Conservation (phyloP, 2,888 invertebrate species). For the Pheosia gnoma region DNA sequence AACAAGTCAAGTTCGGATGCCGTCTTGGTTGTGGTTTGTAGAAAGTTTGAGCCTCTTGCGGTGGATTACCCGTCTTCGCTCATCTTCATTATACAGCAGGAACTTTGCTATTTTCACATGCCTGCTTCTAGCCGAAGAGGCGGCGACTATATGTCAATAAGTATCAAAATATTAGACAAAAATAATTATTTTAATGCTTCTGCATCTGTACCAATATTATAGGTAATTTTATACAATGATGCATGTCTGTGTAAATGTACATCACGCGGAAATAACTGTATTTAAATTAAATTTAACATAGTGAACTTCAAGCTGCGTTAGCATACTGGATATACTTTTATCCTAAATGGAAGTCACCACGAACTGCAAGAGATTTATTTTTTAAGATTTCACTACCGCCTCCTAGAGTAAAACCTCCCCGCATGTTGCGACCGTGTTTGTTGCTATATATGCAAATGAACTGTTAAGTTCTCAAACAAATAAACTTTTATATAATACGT, state of each 20-base stretch:
- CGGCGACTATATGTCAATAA: background rate
- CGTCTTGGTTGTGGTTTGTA: constrained; percentile 57
- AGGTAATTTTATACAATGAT: no score
- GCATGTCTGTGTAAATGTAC: no score
- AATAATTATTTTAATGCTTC: no score
- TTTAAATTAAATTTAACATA: no score
- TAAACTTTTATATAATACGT: constrained; percentile 64
- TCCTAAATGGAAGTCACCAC: no score
- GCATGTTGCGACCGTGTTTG: constrained; percentile 54
- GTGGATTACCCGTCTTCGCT: constrained; percentile 73
- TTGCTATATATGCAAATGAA: constrained; percentile 78
- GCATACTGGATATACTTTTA: no score
- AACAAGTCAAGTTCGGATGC: constrained; percentile 45
- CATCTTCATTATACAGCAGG: constrained; percentile 76
- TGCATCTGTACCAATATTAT: no score
- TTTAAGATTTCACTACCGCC: background rate
- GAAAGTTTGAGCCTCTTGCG: constrained; percentile 65
- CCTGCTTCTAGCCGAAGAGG: constrained; percentile 44
- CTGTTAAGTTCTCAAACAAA: constrained; percentile 72
- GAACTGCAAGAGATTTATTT: no score
- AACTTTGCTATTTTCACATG: constrained; percentile 74
- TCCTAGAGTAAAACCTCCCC: constrained; percentile 21
- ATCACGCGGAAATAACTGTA: no score
- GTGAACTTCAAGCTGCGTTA: no score
- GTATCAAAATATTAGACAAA: no score